Evolutionary conservation across 2,888 invertebrate genomes (phyloP).

Genomic region (Willowsia nigromaculata): DNA sequence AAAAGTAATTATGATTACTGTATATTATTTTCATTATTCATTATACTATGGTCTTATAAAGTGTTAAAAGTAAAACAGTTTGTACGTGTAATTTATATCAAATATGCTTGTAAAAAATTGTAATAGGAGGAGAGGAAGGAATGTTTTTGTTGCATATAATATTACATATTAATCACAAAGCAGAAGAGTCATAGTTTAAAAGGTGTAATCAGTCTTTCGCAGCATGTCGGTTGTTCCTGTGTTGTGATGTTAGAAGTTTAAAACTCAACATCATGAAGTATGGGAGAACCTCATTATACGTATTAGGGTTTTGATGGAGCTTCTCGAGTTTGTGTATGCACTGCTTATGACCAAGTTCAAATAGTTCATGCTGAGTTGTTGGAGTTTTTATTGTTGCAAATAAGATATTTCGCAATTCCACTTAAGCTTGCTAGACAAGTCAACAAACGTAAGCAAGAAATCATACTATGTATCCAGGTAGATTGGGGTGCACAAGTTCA

Average conservation of each 20-base stretch:
- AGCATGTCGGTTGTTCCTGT: background rate
- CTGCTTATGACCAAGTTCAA: background rate
- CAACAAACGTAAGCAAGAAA: background rate
- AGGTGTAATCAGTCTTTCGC: background rate
- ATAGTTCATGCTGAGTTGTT: background rate
- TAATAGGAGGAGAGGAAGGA: background rate
- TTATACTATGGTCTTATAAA: background rate
- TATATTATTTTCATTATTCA: background rate
- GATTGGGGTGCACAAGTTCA: background rate
- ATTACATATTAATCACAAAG: background rate
- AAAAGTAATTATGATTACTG: constrained; percentile 19
- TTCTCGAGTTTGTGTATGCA: background rate
- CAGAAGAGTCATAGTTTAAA: background rate
- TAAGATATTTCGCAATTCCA: background rate
- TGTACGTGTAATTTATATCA: background rate
- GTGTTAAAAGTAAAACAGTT: background rate
- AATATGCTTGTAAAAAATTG: background rate
- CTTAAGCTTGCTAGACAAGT: background rate
- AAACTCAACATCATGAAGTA: background rate
- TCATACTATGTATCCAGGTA: background rate
- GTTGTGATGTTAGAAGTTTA: background rate
- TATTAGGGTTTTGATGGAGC: constrained; percentile 12
- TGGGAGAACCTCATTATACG: constrained; percentile 8
- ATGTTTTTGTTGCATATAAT: background rate
- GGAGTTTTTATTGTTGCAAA: background rate